A percentile compares a stretch with the other conserved stretches of the same genome.
Evolutionary conservation across 2,797 vertebrate genomes (phyloP).

Genomic region (Lophotriccus pileatus): DNA sequence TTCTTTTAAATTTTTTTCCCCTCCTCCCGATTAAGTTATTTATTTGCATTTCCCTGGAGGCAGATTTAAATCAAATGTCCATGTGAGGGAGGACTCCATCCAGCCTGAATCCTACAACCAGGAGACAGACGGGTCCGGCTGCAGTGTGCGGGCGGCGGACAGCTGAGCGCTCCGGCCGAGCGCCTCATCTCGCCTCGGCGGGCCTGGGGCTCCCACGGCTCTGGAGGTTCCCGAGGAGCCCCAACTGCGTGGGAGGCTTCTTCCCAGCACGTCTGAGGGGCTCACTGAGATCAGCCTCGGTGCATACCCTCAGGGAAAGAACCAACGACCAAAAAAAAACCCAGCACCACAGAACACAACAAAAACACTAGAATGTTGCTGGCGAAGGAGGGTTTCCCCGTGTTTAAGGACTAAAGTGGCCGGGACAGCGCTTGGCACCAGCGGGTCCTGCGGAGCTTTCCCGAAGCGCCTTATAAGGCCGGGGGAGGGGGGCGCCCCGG

Average conservation of each 20-base stretch:
- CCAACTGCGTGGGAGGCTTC: background rate
- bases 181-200: too few relatives aligned
- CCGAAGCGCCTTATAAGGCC: background rate
- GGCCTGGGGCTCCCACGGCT: background rate
- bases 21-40: background rate
- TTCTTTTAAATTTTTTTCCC: background rate
- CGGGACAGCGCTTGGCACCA: background rate
- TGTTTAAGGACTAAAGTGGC: background rate
- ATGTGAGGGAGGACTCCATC: background rate
- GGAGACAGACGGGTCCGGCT: background rate
- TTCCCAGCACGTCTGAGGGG: background rate
- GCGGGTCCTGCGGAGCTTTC: background rate
- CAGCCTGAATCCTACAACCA: background rate
- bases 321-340: accelerated
- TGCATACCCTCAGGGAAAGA: too few relatives aligned
- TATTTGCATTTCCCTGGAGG: conserved; percentile 59
- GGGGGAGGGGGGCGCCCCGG: background rate
- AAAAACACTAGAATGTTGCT: background rate
- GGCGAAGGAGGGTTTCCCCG: background rate
- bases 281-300: background rate
- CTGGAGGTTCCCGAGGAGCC: background rate
- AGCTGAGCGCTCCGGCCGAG: background rate
- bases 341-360: background rate
- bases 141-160: background rate
- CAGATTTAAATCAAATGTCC: conserved; percentile 37